Base-by-base conservation (phyloP, 2,888 invertebrate genomes). In the Dendrolimus pini region DNA sequence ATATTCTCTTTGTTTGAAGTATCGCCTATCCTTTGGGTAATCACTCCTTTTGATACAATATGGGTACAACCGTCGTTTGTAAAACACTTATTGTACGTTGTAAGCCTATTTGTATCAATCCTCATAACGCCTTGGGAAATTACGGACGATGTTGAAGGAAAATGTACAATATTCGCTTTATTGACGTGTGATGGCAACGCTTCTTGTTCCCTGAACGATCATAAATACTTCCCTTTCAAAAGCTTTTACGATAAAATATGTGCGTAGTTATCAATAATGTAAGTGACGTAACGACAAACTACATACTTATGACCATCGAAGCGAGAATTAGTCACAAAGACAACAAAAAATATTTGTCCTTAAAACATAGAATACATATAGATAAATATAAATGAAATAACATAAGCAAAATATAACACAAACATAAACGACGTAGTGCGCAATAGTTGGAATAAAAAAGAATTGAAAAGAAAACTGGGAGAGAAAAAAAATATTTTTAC, bases 81-180 rank as follows among this genome's bases (percentile, higher is more conserved):
- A 64, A 64, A 66, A 68, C 54, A 63, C 60, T 62, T 61, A 62
- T 65, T 64, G 62, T 65, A 63, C 65, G 56, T 69, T 64, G 61
- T 62, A 65, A 65, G 42, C 60, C 62, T 60, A 61, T 70, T 61
- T 67, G 66, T 67, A 55, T 59, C 56, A 55, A 59, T 55, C 41
- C 54, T 54, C 52, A 12, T 65, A 62, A 63, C 63, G 64, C 68
- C 83, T 75, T 59, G 85, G 82, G 85, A 85, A 85, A 85, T 85
- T 82, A 77, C 71, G 70, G 70, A 67, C 69, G 64, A 62, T 53
- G 54, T 66, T 70, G 64, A 62, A 55, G 54, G 66, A 57, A 69
- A 66, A 65, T 64, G 57, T 65, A 30, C 56, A 61, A 71, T 70
- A 69, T 68, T 62, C 57, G 60, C 59, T 61, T 61, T 63, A 64